phyloP scores from a whole-genome alignment of 2,888 invertebrate genomes.

The Mantis religiosa region DNA sequence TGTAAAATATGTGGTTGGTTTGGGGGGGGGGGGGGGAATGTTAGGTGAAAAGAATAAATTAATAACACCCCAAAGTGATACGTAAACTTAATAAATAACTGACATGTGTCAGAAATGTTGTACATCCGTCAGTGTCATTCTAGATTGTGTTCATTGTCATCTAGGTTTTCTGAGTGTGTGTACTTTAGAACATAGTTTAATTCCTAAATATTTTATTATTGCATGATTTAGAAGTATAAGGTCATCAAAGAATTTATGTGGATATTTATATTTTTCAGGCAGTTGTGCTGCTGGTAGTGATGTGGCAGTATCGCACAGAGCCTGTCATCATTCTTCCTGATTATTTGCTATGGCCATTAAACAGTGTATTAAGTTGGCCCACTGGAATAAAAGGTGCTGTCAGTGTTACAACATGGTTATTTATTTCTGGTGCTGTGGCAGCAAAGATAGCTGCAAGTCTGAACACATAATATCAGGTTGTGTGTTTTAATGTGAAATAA shows the following conservation, averaged over 20 bases:
- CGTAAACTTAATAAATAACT: no score
- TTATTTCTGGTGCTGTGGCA: not conserved
- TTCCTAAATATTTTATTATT: no score
- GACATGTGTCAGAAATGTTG: no score
- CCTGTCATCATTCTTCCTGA: not conserved
- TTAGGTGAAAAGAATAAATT: no score
- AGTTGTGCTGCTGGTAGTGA: not conserved
- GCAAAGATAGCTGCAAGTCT: not conserved
- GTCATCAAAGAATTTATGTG: not conserved
- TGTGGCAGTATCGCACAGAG: not conserved
- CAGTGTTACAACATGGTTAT: not conserved
- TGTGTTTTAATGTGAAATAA: not conserved
- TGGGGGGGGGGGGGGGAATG: no score
- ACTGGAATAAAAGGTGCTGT: not conserved
- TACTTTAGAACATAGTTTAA: no score
- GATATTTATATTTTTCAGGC: not conserved
- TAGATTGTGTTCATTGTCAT: no score
- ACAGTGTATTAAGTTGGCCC: not conserved
- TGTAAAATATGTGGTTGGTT: no score
- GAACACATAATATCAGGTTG: not conserved
- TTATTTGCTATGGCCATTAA: not conserved
- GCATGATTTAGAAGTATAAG: no score
- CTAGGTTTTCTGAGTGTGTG: no score
- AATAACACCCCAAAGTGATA: no score
- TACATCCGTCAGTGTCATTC: no score